These are phyloP conservation scores for Disparrhopalites patrizii DNA, from an alignment of 2,888 invertebrate species.

Conservation along the genomic window DNA sequence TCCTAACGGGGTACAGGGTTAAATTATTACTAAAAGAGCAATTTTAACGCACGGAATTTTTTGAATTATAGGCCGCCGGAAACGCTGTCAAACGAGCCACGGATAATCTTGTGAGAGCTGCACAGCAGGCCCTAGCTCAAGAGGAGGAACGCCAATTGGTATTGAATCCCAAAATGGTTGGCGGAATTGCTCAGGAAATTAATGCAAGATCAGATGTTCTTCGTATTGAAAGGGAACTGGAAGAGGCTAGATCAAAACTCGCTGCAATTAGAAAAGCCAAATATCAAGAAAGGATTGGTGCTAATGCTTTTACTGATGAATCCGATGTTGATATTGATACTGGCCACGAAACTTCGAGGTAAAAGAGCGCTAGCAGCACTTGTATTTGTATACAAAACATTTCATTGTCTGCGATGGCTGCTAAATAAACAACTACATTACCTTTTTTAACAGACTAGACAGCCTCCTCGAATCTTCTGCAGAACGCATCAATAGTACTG, in stretches of 20 bases:
- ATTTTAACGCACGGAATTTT: too few species aligned
- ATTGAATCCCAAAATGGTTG: constrained; percentile 89
- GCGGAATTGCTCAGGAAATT: constrained; percentile 94
- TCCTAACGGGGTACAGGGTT: too few species aligned
- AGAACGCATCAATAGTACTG: constrained; percentile 45
- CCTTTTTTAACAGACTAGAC: constrained; percentile 47
- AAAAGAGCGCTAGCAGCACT: not conserved
- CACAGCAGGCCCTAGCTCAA: constrained; percentile 83
- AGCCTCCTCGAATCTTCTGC: constrained; percentile 45
- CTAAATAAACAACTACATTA: not conserved
- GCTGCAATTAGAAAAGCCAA: constrained; percentile 90
- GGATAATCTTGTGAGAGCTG: constrained; percentile 92
- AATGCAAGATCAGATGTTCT: constrained; percentile 81
- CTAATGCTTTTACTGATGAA: constrained; percentile 49
- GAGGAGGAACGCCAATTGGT: constrained; percentile 88
- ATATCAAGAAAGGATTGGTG: constrained; percentile 69
- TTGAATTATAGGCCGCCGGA: constrained; percentile 71
- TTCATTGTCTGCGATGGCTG: too few species aligned
- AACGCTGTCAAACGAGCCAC: constrained; percentile 97
- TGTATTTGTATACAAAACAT: not conserved
- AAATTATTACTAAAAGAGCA: too few species aligned
- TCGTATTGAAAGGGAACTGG: constrained; percentile 88
- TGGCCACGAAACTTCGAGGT: constrained; percentile 45
- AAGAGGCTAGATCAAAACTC: constrained; percentile 83
- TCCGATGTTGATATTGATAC: constrained; percentile 45